These are phyloP conservation scores for Chlamydotis undulata DNA, from an alignment of 2,113 vertebrate species.

Conservation along the genomic window DNA sequence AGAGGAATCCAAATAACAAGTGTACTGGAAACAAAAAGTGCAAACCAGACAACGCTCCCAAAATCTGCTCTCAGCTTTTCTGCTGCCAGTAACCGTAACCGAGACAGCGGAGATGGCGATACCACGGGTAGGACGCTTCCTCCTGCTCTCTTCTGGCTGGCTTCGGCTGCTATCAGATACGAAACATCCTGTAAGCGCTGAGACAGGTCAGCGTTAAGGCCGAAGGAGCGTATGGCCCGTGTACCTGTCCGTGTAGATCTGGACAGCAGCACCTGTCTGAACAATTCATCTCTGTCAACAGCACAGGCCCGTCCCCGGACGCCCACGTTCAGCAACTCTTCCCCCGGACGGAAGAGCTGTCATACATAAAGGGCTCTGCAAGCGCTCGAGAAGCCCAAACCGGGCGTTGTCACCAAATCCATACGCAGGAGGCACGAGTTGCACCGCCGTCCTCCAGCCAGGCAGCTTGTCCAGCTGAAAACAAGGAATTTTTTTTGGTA, in stretches of 20 bases:
- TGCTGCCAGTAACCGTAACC: neutral
- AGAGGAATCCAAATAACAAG: neutral
- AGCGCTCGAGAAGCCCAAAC: neutral
- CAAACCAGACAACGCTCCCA: neutral
- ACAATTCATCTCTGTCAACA: constrained; percentile 21
- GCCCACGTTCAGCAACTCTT: neutral
- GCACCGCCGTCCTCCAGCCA: neutral
- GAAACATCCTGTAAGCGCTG: neutral
- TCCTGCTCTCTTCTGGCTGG: neutral
- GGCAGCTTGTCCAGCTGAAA: neutral
- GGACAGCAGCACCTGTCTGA: constrained; percentile 15
- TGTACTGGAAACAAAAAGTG: neutral
- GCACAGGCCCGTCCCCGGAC: neutral
- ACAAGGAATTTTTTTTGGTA: neutral
- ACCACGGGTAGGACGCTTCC: neutral
- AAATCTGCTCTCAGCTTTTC: neutral
- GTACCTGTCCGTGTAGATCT: neutral
- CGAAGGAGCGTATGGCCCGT: neutral
- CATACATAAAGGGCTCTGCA: neutral
- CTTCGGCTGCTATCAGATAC: neutral
- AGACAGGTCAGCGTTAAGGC: neutral
- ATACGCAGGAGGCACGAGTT: neutral
- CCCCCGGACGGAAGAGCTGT: neutral
- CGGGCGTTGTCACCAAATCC: neutral
- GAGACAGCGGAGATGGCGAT: neutral